Base-by-base conservation (phyloP, 2,888 invertebrate genomes). In the Xestobium rufovillosum region DNA sequence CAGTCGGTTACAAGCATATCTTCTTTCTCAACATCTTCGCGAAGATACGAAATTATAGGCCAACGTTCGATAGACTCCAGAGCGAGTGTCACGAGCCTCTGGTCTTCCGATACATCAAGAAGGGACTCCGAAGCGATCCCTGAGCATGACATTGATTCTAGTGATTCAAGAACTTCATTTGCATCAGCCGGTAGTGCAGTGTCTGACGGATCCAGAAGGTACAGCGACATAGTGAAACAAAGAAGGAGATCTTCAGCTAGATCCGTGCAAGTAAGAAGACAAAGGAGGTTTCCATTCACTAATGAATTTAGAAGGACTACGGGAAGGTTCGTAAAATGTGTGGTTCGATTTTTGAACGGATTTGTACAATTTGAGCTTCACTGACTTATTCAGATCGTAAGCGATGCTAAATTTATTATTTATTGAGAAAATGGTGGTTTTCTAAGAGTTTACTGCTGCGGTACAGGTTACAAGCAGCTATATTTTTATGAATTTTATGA, bases 241-340 rank as follows among this genome's bases (percentile, higher is more conserved):
- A 51, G 60, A 26, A 45, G 61, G 14, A 50, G 66, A 31, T 65
- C 65, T 3, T 60, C 65, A 3, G 51, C 57, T 13, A 47, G 64
- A 38, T 53, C 60, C 3, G 52, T 62, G 19, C 65, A 63, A 48
- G 51, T 61, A 19, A 55, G 65, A 31, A 53, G 75, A 41, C 71
- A 73, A 15, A 62, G 76, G 40, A 68, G 75, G 47, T 60, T 68
- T 42, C 76, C 76, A 13, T 66, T 74, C 37, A 71, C 72, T 31
- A 56, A 62, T 42, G 75, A 68, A 33, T 61, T 76, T 34, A 67
- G 76, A 57, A 66, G 76, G 52, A 77, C 77, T 32, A 76, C 76
- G 46, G 77, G 77, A 66, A 78, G 77, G 77, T 77, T 58, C 46
- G 55, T 72, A 48, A 36, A 16, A 34, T 11, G 9, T n/a, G 19